Evolutionary conservation across 2,797 vertebrate genomes (phyloP).

Genomic region (Sebastes hubbsi): DNA sequence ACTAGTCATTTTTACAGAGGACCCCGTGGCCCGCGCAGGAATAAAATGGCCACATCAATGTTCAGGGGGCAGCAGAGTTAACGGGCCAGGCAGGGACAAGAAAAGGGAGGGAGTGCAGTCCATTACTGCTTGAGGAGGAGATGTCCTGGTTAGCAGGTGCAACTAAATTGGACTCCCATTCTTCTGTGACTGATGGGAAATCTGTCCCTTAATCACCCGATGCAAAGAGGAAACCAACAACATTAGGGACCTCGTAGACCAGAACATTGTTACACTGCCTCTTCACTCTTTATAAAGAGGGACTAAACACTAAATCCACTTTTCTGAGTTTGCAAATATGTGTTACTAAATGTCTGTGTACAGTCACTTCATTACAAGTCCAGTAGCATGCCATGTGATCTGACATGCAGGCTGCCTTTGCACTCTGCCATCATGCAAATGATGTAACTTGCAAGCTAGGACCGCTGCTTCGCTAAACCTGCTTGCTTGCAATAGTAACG

Average conservation of each 20-base stretch:
- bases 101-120: slow-evolving; percentile 23
- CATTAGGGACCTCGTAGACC: slow-evolving; percentile 10
- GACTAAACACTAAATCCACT: background rate
- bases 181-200: slow-evolving; percentile 43
- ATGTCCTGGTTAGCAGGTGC: slow-evolving; percentile 39
- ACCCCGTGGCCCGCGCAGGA: slow-evolving; percentile 39
- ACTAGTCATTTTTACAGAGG: slow-evolving; percentile 57
- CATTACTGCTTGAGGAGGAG: slow-evolving; percentile 35
- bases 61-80: slow-evolving; percentile 49
- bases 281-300: background rate
- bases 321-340: background rate
- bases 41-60: slow-evolving; percentile 47
- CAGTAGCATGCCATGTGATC: too few species aligned
- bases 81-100: slow-evolving; percentile 2
- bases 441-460: too few species aligned
- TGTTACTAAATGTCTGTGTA: background rate
- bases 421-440: too few species aligned
- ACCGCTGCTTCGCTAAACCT: too few species aligned
- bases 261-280: background rate
- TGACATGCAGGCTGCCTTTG: too few species aligned
- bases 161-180: slow-evolving; percentile 32
- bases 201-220: slow-evolving; percentile 44
- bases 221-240: slow-evolving; percentile 35
- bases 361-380: too few species aligned
- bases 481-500: too few species aligned